Base-by-base conservation (phyloP, 2,888 invertebrate species). In the Chaetoderma sp. region DNA sequence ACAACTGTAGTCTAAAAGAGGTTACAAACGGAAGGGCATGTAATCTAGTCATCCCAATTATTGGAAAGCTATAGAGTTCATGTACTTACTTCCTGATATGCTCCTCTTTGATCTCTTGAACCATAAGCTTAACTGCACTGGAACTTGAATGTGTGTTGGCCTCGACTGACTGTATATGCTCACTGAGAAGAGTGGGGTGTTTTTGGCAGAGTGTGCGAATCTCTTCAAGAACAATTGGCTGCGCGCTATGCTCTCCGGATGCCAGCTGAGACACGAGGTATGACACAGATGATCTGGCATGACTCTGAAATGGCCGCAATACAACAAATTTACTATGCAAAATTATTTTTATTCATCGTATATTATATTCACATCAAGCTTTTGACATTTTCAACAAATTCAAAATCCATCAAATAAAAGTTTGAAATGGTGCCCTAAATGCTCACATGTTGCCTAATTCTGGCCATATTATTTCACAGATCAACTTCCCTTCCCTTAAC, bases 171-270 rank as follows among this genome's bases (percentile, higher is more conserved):
- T 90, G 90, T 65, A 94, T 89, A 82, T 94, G 91, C 79, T 92
- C 91, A 2, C 92, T 93, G 84, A 94, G 92, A 54, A 95, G 89
- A 56, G 91, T 90, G 8, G 94, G 94, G 88, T 92, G 93, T 56
- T 91, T 91, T 80, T 93, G 92, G 83, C 93, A 93, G 27, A 95
- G 89, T 25, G 92, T 89, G 4, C 94, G 93, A 49, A 94, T 93
- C 84, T 94, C 94, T 68, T 93, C 90, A 78, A 95, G 87, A 71
- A 95, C 88, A 30, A 92, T 90, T 42, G 92, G 91, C 83, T 94
- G 93, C 66, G 91, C 91, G 39, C 90, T 90, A 74, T 92, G 89
- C 84, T 93, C 94, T 6, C 91, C 91, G 72, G 89, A 89, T 61
- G 91, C 89, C 74, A 94, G 88, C 76, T 92, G 91, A 81, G 92